Percentiles rank a stretch among this genome's conserved stretches.
phyloP scores from a whole-genome alignment of 2,797 vertebrate species.

The Scyliorhinus canicula region DNA sequence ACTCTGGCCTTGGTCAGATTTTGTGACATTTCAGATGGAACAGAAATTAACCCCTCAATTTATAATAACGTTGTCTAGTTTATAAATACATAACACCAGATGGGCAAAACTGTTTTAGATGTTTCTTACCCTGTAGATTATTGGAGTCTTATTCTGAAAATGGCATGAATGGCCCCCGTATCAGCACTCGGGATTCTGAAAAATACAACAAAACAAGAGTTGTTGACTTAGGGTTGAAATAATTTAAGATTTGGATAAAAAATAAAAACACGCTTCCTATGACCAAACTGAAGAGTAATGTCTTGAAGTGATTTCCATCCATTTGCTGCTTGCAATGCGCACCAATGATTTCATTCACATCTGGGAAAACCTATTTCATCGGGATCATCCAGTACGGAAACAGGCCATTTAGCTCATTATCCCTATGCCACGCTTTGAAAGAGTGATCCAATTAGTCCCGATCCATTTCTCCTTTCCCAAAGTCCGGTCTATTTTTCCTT shows the following conservation, averaged over 20 bases:
- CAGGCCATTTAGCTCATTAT: background rate
- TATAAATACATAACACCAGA: background rate
- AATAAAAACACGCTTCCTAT: background rate
- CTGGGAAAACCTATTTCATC: background rate
- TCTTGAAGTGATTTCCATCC: background rate
- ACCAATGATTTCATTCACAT: background rate
- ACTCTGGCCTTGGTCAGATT: background rate
- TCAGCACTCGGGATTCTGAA: conserved; percentile 9
- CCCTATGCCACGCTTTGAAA: background rate
- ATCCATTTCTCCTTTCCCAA: background rate
- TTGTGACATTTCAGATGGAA: background rate
- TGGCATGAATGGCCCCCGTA: conserved; percentile 4
- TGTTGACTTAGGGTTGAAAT: background rate
- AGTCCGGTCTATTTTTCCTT: background rate
- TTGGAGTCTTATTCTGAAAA: background rate
- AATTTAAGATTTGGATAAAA: too few species aligned
- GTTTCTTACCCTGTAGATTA: conserved; percentile 27
- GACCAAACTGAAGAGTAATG: background rate
- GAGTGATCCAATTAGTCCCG: background rate
- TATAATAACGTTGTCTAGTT: background rate
- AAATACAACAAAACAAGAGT: background rate
- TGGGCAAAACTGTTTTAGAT: background rate
- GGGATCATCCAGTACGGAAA: background rate
- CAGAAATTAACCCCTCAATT: conserved; percentile 11
- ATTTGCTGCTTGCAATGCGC: background rate